phyloP scores from a whole-genome alignment of 2,797 vertebrate species.

The Allobates femoralis region DNA sequence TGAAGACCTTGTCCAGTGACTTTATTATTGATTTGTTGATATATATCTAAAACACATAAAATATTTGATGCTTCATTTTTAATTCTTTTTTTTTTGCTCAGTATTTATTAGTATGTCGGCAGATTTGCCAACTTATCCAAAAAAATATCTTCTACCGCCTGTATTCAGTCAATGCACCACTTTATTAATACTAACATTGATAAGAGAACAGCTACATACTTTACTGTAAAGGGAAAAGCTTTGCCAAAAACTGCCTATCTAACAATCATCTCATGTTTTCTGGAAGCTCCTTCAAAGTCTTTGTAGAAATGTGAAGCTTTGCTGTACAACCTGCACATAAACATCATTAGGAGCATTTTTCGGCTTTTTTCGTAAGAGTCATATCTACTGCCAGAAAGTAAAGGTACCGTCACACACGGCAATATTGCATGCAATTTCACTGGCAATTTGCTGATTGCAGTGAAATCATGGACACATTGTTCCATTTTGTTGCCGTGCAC shows the following conservation, averaged over 20 bases:
- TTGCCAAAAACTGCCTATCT: conserved; percentile 27
- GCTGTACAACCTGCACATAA: conserved; percentile 37
- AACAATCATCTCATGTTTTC: conserved; percentile 7
- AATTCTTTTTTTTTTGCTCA: too few relatives aligned
- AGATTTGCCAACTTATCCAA: not conserved
- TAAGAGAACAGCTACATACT: not conserved
- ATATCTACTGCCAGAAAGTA: not conserved
- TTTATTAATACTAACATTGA: conserved; percentile 20
- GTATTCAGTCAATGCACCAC: not conserved
- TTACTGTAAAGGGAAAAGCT: not conserved
- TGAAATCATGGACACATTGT: too few relatives aligned
- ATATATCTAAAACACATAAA: too few relatives aligned
- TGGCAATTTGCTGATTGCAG: too few relatives aligned
- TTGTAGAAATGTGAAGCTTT: not conserved
- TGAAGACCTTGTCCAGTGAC: too few relatives aligned
- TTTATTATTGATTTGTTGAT: too few relatives aligned
- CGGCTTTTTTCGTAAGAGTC: not conserved
- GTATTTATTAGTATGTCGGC: not conserved
- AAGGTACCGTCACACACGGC: too few relatives aligned
- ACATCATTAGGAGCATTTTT: conserved; percentile 15
- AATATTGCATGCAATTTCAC: too few relatives aligned
- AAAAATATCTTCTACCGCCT: not conserved
- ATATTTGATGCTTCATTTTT: too few relatives aligned
- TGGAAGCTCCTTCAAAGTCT: conserved; percentile 30
- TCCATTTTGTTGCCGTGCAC: too few relatives aligned